Base-by-base conservation (phyloP, 2,797 vertebrate genomes). In the Babyrousa celebensis region DNA sequence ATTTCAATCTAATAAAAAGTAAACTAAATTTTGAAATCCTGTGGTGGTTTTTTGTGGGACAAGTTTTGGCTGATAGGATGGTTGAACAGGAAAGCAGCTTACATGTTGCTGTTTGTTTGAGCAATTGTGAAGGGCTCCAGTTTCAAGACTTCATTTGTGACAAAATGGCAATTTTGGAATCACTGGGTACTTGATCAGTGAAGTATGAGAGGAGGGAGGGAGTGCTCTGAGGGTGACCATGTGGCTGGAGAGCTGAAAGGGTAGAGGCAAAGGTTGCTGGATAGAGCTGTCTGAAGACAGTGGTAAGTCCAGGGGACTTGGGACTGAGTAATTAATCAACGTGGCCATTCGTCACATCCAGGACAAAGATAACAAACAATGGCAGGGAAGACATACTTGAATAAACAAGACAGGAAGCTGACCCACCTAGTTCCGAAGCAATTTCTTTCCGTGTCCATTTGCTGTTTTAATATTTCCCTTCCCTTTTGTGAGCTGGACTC, bases 21-120 rank as follows among this genome's bases (percentile, higher is more conserved):
- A 67, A 96, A 60, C 36, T 21, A 21, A 32, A 72, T 32, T 85
- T 96, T n/a, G 27, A 92, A 92, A 80, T 84, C 16, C 62, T 86
- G 0, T 17, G 16, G n/a, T 77, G 32, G 52, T 87, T 87, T 84
- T 25, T 2, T 56, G 17, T 5, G 21, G 20, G 48, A 4, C 7
- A 58, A 6, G 3, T 43, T 72, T 77, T 75, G 48, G 40, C 77
- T 15, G 32, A 17, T 7, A 83, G 7, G 60, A 14, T 9, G 1
- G 70, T 12, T 67, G 91, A 60, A 85, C 40, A 6, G 54, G 74
- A 89, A 86, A 32, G 78, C 40, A 70, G 15, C 25, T 85, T 79
- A 54, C 21, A 4, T 68, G 52, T 75, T 83, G 36, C 60, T 48
- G 5, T 25, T 87, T 10, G 18, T 82, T 68, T 95, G 70, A 96